phyloP scores from a whole-genome alignment of 2,888 invertebrate genomes.

The Scelioninae gen. 2 region DNA sequence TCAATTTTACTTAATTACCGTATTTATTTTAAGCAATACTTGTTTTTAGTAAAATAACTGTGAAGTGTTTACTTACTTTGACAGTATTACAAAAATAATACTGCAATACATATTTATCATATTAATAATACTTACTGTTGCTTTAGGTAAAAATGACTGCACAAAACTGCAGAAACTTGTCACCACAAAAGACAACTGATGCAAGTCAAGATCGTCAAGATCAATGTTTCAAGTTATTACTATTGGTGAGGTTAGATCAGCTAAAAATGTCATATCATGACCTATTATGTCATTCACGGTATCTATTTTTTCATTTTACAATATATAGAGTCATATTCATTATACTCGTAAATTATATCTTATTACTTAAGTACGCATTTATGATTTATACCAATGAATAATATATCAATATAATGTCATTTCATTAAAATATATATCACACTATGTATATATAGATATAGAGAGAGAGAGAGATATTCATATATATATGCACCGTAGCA shows the following conservation, averaged over 20 bases:
- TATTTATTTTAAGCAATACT: too few species aligned
- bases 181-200: neutral
- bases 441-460: too few species aligned
- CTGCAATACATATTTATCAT: neutral
- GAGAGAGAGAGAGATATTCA: too few species aligned
- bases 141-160: neutral
- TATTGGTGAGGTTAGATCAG: slow-evolving; percentile 22
- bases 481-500: too few species aligned
- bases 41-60: too few species aligned
- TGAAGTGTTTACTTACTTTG: neutral
- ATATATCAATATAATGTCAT: neutral
- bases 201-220: neutral
- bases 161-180: neutral
- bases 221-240: too few species aligned
- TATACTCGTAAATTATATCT: neutral
- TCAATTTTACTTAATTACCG: too few species aligned
- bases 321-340: neutral
- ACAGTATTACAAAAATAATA: neutral
- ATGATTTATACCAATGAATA: neutral
- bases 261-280: slow-evolving; percentile 33
- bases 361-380: neutral
- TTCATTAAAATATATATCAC: neutral
- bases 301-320: slow-evolving; percentile 9
- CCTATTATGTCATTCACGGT: slow-evolving; percentile 23
- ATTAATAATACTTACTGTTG: neutral